Base-by-base conservation (phyloP, 2,888 invertebrate genomes). In the Melieria picta region DNA sequence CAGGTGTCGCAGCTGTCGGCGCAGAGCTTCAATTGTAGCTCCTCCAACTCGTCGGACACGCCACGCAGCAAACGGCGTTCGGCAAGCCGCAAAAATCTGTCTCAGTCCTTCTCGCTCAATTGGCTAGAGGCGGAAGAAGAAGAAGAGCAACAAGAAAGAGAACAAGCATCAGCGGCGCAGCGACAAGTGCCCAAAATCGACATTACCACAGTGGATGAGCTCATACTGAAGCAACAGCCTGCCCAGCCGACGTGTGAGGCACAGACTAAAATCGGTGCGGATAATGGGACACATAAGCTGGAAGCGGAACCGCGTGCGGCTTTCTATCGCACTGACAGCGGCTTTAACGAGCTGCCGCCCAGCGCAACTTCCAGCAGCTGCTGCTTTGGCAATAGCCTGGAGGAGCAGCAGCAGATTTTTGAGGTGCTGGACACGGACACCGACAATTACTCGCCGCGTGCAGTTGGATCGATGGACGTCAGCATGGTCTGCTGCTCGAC, bases 81-180 rank as follows among this genome's bases (percentile, higher is more conserved):
- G 1, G 84, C 84, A 0, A 85, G 83, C 77, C 83, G 87, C 7
- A 87, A 86, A 78, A 87, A 87, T 77, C 76, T 87, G 2, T 87
- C 87, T n/a, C 83, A 82, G 75, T 86, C 87, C 0, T 86, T 87
- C 64, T 80, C 81, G 9, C 79, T 79, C 48, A 83, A 83, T 72
- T 76, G 79, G 56, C 69, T 79, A 4, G 77, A 78, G 43, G 77
- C 81, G 55, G 81, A 80, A 5, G 76, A 75, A 5, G 76, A 75
- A 0, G 80, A 77, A 45, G 74, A 76, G 1, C 11, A 46, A 4
- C 58, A 66, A 10, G 60, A 45, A 3, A 69, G 62, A 11, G n/a
- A 16, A 11, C 42, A n/a, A 5, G 4, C 45, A 6, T 30, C 7
- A 61, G 63, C 47, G 48, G 13, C 43, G 11, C 60, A 58, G 30